Percentiles rank a stretch among this genome's conserved stretches.
These are phyloP conservation scores for Holothuria leucospilota DNA, from an alignment of 53 echinoderm and acorn worm species.

Conservation along the genomic window DNA sequence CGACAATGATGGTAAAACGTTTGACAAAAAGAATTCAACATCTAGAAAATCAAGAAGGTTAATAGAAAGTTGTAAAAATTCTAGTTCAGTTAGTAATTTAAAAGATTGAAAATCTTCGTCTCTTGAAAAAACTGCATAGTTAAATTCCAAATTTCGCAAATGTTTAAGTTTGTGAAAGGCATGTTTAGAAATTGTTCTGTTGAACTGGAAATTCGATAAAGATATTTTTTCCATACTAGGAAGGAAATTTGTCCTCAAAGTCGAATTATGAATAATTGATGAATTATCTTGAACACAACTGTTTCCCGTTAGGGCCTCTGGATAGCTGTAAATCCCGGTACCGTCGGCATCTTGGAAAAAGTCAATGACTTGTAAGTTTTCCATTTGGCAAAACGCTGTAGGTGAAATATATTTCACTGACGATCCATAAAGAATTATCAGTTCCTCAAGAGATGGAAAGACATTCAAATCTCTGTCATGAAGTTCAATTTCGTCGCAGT, in stretches of 20 bases:
- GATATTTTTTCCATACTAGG: background rate
- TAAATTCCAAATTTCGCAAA: background rate
- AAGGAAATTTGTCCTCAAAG: background rate
- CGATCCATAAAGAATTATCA: background rate
- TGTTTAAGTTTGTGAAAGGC: conserved; percentile 3
- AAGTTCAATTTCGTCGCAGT: conserved; percentile 2
- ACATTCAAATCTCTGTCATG: background rate
- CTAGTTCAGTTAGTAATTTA: background rate
- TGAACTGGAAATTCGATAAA: conserved; percentile 23
- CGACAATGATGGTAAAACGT: background rate
- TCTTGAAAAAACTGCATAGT: background rate
- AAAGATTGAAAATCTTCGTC: conserved; percentile 16
- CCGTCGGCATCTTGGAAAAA: background rate
- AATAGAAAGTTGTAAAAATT: background rate
- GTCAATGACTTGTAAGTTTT: background rate
- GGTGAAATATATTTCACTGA: conserved; percentile 5
- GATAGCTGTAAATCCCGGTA: background rate
- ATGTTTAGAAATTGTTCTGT: background rate
- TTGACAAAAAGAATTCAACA: background rate
- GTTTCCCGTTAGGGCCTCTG: background rate
- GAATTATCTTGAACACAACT: background rate
- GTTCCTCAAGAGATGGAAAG: background rate
- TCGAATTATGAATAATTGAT: background rate
- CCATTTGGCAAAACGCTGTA: background rate
- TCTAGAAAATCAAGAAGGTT: background rate